phyloP scores from a whole-genome alignment of 1,140 invertebrate genomes.

The Agrypnia vestita region DNA sequence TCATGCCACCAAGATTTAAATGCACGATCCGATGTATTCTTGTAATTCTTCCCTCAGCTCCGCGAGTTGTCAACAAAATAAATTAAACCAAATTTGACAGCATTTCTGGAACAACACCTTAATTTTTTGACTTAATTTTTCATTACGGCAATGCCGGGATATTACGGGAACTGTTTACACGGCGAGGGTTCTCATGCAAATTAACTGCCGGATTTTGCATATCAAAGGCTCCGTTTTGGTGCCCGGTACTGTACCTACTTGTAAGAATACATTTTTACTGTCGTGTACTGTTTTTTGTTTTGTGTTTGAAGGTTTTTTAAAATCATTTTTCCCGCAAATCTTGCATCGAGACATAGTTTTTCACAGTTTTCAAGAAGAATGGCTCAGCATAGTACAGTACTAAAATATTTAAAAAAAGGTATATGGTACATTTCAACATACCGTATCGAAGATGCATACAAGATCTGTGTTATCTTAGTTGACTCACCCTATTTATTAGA shows the following conservation, averaged over 20 bases:
- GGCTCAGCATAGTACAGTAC: too few species aligned
- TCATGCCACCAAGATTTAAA: background rate
- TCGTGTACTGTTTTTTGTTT: background rate
- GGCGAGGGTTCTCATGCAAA: constrained; percentile 54
- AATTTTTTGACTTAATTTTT: constrained; percentile 60
- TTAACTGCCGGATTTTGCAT: constrained; percentile 50
- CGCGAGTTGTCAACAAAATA: constrained; percentile 39
- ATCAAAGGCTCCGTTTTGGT: constrained; percentile 46
- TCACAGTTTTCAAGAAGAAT: too few species aligned
- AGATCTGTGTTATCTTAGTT: too few species aligned
- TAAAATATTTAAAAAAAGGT: too few species aligned
- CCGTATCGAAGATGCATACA: too few species aligned
- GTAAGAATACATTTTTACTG: constrained; percentile 18
- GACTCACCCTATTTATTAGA: too few species aligned
- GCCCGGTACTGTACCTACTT: background rate
- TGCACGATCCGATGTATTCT: background rate
- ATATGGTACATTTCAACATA: too few species aligned
- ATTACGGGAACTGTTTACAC: constrained; percentile 50
- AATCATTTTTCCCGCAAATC: too few species aligned
- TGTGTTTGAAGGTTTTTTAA: background rate
- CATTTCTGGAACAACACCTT: constrained; percentile 46
- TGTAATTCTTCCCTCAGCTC: background rate
- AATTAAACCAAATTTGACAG: constrained; percentile 54
- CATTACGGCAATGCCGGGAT: constrained; percentile 50
- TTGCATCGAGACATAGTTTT: too few species aligned